Evolutionary conservation across 2,888 invertebrate species (phyloP), one percentile per base, ranked within the genome.

Genomic region (Chironomus tentans): DNA sequence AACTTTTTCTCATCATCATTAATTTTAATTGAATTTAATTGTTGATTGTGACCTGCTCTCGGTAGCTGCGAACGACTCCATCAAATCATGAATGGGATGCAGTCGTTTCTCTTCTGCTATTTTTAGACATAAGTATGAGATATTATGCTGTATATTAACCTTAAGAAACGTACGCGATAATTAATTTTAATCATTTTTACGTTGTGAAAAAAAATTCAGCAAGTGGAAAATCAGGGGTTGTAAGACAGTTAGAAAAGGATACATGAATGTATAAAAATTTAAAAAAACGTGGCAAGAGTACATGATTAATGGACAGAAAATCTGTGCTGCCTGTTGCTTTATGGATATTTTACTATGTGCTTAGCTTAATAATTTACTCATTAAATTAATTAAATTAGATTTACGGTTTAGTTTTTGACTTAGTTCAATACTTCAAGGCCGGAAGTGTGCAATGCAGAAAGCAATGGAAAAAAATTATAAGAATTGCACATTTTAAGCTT

Each of bases 381-480:
- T 28, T 4, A 28, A 4, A 4, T 28, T 28, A 28, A 4, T 28
- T 4, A 28, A 28, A 38, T 2, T 38, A 38, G 38, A 38, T 38
- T 38, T 38, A 10, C 3, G 2, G 10, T 1, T 28, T 38, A 38
- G 38, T 38, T 38, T 38, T 38, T 38, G 38, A 38, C 38, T 38
- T 38, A 38, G 38, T 38, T 38, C 38, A 38, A 38, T 38, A 38
- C 10, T 28, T 10, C 48, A 47, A 46, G 74, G 74, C 74, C 74
- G 74, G 74, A 74, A 74, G 48, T 74, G 74, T 74, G 74, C 74
- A 74, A 74, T 74, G 74, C 68, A 47, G 68, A 46, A 74, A 46
- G 15, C 22, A 7, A 38, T 74, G 65, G 68, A 46, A 74, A 46
- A 47, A 18, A 38, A 28, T 48, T 46, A 62, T 13, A 38, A 62